A percentile compares a stretch with the other conserved stretches of the same genome.
phyloP scores from a whole-genome alignment of 2,113 vertebrate genomes.

The Ancistrus triradiatus region DNA sequence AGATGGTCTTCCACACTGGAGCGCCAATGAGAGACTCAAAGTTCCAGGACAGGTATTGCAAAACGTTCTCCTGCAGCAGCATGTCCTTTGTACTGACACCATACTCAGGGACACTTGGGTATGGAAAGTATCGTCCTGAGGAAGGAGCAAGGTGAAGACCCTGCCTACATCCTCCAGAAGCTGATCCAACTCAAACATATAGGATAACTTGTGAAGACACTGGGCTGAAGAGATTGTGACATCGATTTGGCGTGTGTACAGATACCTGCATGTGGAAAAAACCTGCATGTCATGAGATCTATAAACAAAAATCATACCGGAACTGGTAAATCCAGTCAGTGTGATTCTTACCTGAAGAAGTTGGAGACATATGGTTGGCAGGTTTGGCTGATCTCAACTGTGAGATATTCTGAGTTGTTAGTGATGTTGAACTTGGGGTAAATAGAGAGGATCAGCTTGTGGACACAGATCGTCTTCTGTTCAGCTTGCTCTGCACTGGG shows the following conservation, averaged over 20 bases:
- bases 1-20: conserved; percentile 52
- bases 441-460: conserved; percentile 59
- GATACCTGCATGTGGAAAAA: conserved; percentile 63
- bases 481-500: conserved; percentile 1
- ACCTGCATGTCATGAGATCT: neutral
- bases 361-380: conserved; percentile 55
- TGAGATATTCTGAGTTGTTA: conserved; percentile 25
- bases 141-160: conserved; percentile 63
- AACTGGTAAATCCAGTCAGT: too few relatives aligned
- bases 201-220: conserved; percentile 72
- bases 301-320: too few relatives aligned
- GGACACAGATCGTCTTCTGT: conserved; percentile 55
- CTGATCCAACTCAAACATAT: conserved; percentile 51
- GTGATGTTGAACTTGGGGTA: conserved; percentile 52
- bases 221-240: conserved; percentile 56
- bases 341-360: conserved; percentile 61
- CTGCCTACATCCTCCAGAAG: conserved; percentile 60
- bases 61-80: conserved; percentile 62
- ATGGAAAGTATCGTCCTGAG: conserved; percentile 60
- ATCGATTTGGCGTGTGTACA: conserved; percentile 67
- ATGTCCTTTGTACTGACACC: conserved; percentile 53
- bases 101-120: conserved; percentile 64
- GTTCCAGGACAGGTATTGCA: conserved; percentile 70
- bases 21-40: conserved; percentile 55
- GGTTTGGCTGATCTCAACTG: conserved; percentile 45